Percentiles rank a stretch among this genome's conserved stretches.
Conservation (phyloP, 2,888 invertebrate species). For the Drosophila kokeensis region DNA sequence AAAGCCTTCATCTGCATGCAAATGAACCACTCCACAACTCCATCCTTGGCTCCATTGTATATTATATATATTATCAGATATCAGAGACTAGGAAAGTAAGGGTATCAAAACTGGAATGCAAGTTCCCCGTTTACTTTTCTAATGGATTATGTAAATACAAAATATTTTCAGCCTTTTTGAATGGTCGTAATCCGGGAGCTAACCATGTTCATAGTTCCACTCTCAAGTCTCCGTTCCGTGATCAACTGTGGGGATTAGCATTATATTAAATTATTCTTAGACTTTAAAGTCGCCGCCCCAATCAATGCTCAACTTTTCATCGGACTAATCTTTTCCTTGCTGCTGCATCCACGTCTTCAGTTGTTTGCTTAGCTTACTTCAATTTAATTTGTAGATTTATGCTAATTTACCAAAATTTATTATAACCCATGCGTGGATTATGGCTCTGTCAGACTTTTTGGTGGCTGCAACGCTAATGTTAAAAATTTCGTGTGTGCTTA, state of each 20-base stretch:
- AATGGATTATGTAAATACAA: neutral
- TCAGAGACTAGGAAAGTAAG: neutral
- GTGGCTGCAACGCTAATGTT: neutral
- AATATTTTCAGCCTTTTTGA: neutral
- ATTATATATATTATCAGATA: neutral
- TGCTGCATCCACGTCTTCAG: neutral
- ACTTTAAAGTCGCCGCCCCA: neutral
- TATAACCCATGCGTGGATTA: neutral
- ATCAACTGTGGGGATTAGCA: neutral
- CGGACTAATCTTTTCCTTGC: neutral
- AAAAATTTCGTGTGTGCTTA: neutral
- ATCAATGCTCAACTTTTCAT: neutral
- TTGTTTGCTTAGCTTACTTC: neutral
- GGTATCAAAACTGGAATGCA: neutral
- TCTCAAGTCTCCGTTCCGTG: neutral
- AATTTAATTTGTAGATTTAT: neutral
- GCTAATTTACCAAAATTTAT: neutral
- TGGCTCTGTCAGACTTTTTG: neutral
- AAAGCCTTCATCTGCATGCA: slow-evolving; percentile 50
- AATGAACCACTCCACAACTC: slow-evolving; percentile 38
- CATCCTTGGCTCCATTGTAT: no score
- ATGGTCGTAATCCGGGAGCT: neutral
- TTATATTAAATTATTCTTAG: neutral
- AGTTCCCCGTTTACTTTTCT: neutral
- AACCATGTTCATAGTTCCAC: neutral